Evolutionary conservation across 2,797 vertebrate genomes (phyloP).

Genomic region (Sparus aurata): DNA sequence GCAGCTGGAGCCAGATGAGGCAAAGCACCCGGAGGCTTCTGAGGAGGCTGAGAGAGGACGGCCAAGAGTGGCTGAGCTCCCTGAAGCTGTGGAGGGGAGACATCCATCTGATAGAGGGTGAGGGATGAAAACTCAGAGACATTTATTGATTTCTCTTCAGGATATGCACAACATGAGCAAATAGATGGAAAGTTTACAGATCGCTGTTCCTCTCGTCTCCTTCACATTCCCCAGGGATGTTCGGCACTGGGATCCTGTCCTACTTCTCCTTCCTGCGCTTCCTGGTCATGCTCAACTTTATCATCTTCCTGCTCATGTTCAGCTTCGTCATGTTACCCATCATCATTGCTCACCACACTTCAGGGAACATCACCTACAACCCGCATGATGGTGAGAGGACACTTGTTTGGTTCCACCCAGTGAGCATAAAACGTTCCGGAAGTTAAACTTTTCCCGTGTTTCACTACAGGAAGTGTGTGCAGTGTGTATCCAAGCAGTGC

Average conservation of each 20-base stretch:
- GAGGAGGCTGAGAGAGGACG: conserved; percentile 83
- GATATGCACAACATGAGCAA: neutral
- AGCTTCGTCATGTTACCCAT: conserved; percentile 90
- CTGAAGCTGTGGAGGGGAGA: conserved; percentile 92
- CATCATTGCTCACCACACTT: conserved; percentile 79
- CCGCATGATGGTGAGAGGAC: conserved; percentile 65
- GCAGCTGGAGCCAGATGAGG: conserved; percentile 87
- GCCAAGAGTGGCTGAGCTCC: conserved; percentile 75
- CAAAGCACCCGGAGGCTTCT: conserved; percentile 79
- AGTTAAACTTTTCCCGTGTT: neutral
- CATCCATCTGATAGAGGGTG: conserved; percentile 93
- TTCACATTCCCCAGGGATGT: conserved; percentile 87
- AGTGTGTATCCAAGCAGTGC: conserved; percentile 80
- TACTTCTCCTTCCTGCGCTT: conserved; percentile 98
- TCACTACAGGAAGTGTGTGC: conserved; percentile 84
- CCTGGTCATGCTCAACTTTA: conserved; percentile 93
- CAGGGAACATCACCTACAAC: conserved; percentile 85
- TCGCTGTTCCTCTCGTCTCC: conserved; percentile 6
- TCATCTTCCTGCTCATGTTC: conserved; percentile 95
- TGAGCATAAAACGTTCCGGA: neutral
- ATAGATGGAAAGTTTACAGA: neutral
- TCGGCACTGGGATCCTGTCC: conserved; percentile 94
- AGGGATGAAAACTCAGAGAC: conserved; percentile 18
- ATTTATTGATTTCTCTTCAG: conserved; percentile 2
- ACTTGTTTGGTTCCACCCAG: neutral